Percentiles rank a stretch among this genome's conserved stretches.
These are phyloP conservation scores for Heteropelma amictum DNA, from an alignment of 2,888 invertebrate species.

Conservation along the genomic window DNA sequence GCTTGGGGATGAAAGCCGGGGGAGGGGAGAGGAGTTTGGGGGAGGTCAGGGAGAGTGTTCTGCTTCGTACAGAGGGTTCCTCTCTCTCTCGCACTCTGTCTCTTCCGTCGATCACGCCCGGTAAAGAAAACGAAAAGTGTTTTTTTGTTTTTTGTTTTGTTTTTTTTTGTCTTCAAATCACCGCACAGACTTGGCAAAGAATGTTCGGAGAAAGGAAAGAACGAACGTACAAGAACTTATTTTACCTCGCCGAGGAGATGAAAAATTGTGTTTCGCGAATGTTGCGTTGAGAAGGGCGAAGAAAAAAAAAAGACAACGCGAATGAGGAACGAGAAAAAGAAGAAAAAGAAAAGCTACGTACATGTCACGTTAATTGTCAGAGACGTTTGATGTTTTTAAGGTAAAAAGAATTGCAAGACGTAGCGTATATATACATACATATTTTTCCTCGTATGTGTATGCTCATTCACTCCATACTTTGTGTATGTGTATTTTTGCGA, in stretches of 20 bases:
- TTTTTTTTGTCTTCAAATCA: slow-evolving; percentile 21
- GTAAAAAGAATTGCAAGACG: slow-evolving; percentile 56
- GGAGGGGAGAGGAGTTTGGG: slow-evolving; percentile 61
- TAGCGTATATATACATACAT: slow-evolving; percentile 52
- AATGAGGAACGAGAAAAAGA: slow-evolving; percentile 37
- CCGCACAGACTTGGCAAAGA: slow-evolving; percentile 1
- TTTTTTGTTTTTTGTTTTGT: too few relatives aligned
- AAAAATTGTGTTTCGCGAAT: slow-evolving; percentile 12
- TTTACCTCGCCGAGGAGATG: slow-evolving; percentile 20
- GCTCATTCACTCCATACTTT: slow-evolving; percentile 45
- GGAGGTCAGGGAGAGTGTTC: slow-evolving; percentile 56
- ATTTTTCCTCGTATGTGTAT: slow-evolving; percentile 45
- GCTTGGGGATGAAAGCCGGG: slow-evolving; percentile 73
- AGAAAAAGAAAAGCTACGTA: slow-evolving; percentile 44
- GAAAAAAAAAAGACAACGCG: slow-evolving; percentile 32
- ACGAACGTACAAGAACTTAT: slow-evolving; percentile 16
- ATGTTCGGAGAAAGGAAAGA: slow-evolving; percentile 32
- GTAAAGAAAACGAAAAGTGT: slow-evolving; percentile 32
- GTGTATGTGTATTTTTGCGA: slow-evolving; percentile 44
- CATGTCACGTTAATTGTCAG: slow-evolving; percentile 48
- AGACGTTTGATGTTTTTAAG: slow-evolving; percentile 51
- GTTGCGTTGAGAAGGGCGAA: not conserved
- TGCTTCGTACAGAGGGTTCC: slow-evolving; percentile 59
- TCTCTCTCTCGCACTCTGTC: slow-evolving; percentile 36
- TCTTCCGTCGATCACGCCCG: slow-evolving; percentile 39